Evolutionary conservation across 1,140 invertebrate species (phyloP).

Genomic region (Cepaea nemoralis): DNA sequence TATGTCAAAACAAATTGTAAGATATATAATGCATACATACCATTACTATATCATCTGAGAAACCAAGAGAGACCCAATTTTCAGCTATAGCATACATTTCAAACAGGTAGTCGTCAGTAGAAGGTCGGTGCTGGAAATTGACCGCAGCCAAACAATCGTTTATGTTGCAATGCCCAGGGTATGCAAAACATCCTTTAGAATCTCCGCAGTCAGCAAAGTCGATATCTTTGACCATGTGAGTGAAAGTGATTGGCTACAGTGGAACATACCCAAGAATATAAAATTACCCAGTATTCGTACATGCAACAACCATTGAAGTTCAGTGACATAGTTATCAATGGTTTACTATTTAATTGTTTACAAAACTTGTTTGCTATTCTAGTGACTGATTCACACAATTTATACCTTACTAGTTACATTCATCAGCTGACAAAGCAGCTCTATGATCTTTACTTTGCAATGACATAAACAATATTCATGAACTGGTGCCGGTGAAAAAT

Average conservation of each 20-base stretch:
- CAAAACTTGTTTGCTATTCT: not conserved
- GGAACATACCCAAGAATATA: not conserved
- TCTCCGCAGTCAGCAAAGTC: constrained; percentile 4
- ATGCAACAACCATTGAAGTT: not conserved
- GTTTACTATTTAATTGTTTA: not conserved
- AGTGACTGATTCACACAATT: too few species aligned
- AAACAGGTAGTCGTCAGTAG: not conserved
- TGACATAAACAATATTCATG: too few species aligned
- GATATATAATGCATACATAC: too few species aligned
- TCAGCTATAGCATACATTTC: not conserved
- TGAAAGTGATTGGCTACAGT: not conserved
- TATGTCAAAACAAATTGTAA: too few species aligned
- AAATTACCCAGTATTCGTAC: not conserved
- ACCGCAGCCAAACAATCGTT: constrained; percentile 17
- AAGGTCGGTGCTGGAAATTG: not conserved
- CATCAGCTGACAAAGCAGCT: too few species aligned
- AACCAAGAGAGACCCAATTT: constrained; percentile 8
- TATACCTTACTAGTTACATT: too few species aligned
- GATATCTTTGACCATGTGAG: not conserved
- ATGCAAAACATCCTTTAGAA: constrained; percentile 21
- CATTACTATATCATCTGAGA: constrained; percentile 18
- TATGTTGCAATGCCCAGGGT: not conserved
- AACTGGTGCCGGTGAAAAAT: too few species aligned
- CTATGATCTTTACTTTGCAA: too few species aligned
- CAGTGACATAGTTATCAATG: not conserved